A percentile compares a stretch with the other conserved stretches of the same genome.
Conservation (phyloP, 2,888 invertebrate genomes). For the Drosophila setosimentum region DNA sequence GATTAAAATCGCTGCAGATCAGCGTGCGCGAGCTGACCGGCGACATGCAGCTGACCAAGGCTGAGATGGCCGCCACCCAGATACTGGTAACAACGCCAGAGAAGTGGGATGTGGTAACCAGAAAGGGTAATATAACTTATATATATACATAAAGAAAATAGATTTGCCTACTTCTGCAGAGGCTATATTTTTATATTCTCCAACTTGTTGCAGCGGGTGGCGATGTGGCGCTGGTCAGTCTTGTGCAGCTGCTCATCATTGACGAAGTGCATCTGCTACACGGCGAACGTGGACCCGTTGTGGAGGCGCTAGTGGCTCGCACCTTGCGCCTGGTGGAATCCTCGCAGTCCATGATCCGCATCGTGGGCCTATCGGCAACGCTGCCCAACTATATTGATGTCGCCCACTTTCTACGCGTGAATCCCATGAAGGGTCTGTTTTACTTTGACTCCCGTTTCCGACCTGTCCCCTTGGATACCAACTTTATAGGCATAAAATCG, state of each 20-base stretch:
- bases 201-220: conserved; percentile 87
- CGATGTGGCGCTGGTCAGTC: conserved; percentile 94
- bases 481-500: conserved; percentile 94
- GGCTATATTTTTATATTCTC: background rate
- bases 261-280: conserved; percentile 99
- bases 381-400: conserved; percentile 99
- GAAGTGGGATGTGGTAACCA: conserved; percentile 99
- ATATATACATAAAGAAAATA: background rate
- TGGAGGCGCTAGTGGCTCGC: conserved; percentile 98
- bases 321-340: conserved; percentile 97
- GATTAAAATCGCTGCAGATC: conserved; percentile 92
- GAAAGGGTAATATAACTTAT: conserved; percentile 88
- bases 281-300: conserved; percentile 98
- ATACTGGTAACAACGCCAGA: conserved; percentile 99
- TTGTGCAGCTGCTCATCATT: conserved; percentile 96
- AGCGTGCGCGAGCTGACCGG: conserved; percentile 97
- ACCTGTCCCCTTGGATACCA: conserved; percentile 97
- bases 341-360: conserved; percentile 97
- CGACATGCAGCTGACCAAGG: conserved; percentile 98
- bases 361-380: conserved; percentile 98
- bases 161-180: background rate
- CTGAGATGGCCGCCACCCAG: conserved; percentile 97
- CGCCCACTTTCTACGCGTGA: conserved; percentile 96
- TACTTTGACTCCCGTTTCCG: conserved; percentile 97
- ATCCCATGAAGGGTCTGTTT: conserved; percentile 95